Evolutionary conservation across 2,888 invertebrate species (phyloP).

Genomic region (Myopa testacea): DNA sequence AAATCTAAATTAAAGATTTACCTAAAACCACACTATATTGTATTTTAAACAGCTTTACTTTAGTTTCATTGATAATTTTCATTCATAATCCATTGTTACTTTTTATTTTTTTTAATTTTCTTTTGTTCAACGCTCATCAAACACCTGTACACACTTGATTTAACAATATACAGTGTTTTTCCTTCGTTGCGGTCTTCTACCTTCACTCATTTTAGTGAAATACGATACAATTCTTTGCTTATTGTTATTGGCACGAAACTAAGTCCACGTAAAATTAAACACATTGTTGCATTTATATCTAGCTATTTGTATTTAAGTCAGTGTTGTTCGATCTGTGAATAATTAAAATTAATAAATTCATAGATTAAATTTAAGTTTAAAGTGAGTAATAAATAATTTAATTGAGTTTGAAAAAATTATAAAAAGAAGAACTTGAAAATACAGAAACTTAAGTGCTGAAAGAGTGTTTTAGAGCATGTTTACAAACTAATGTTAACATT

Average conservation of each 20-base stretch:
- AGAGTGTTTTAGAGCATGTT: no score
- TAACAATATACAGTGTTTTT: not conserved
- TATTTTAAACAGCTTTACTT: no score
- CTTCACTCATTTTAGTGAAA: not conserved
- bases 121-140: not conserved
- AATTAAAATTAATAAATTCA: not conserved
- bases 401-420: no score
- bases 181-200: not conserved
- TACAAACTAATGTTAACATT: no score
- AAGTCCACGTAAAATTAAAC: not conserved
- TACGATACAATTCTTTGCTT: not conserved
- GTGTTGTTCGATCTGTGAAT: not conserved
- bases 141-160: not conserved
- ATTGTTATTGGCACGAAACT: not conserved
- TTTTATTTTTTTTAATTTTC: no score
- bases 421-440: no score
- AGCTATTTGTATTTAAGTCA: not conserved
- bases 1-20: no score
- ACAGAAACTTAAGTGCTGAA: no score
- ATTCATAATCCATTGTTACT: no score
- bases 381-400: not conserved
- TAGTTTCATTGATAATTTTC: no score
- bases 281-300: not conserved
- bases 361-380: no score
- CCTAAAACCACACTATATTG: no score